Percentiles rank a stretch among this genome's conserved stretches.
These are phyloP conservation scores for Solea solea DNA, from an alignment of 2,113 vertebrate species.

Conservation along the genomic window DNA sequence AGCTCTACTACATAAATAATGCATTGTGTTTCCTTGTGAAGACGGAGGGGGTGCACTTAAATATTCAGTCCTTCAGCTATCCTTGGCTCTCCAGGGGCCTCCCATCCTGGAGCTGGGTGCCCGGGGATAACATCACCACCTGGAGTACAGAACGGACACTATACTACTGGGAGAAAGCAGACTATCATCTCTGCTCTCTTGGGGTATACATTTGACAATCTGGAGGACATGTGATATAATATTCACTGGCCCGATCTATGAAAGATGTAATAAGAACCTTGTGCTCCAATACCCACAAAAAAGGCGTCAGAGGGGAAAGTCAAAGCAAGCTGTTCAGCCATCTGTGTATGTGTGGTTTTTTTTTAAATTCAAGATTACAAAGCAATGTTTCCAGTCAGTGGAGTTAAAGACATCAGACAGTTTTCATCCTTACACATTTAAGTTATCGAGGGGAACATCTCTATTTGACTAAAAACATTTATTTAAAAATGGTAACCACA, in stretches of 20 bases:
- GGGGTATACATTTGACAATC: slow-evolving; percentile 15
- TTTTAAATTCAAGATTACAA: slow-evolving; percentile 7
- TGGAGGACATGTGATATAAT: slow-evolving; percentile 53
- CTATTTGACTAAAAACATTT: no score
- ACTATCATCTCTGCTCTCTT: background rate
- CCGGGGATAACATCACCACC: slow-evolving; percentile 56
- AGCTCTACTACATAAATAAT: slow-evolving; percentile 69
- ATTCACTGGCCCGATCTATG: slow-evolving; percentile 36
- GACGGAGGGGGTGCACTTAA: slow-evolving; percentile 9
- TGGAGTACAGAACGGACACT: slow-evolving; percentile 51
- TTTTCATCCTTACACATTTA: no score
- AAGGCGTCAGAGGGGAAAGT: slow-evolving; percentile 58
- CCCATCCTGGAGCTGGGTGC: slow-evolving; percentile 31
- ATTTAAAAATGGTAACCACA: no score
- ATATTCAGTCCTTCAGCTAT: slow-evolving; percentile 54
- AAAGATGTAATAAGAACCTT: slow-evolving; percentile 43
- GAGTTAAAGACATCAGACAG: background rate
- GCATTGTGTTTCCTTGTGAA: slow-evolving; percentile 52
- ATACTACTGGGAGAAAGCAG: slow-evolving; percentile 18
- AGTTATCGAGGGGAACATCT: no score
- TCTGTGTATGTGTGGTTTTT: slow-evolving; percentile 53
- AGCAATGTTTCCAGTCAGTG: slow-evolving; percentile 34
- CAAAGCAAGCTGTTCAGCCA: slow-evolving; percentile 71
- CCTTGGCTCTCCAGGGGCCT: slow-evolving; percentile 54
- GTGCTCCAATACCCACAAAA: slow-evolving; percentile 32